A percentile compares a stretch with the other conserved stretches of the same genome.
Conservation (phyloP, 2,797 vertebrate species). For the Enteromius afrohamiltoni region DNA sequence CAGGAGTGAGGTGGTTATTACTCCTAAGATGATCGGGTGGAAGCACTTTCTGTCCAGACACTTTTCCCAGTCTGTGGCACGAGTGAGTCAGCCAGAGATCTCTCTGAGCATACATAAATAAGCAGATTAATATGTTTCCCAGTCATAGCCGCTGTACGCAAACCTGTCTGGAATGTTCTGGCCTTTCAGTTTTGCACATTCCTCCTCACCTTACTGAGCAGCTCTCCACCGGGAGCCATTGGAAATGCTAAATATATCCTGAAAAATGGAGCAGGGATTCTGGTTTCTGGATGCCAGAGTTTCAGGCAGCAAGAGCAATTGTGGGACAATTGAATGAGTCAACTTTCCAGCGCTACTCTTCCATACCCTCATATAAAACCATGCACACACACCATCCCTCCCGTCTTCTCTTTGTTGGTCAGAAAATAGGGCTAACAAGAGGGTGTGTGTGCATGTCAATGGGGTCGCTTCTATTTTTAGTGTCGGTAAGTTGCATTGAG, state of each 20-base stretch:
- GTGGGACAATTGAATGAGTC: conserved; percentile 51
- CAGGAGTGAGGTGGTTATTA: conserved; percentile 48
- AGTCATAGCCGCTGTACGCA: conserved; percentile 36
- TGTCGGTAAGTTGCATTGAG: conserved; percentile 38
- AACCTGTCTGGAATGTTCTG: conserved; percentile 49
- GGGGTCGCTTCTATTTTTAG: conserved; percentile 53
- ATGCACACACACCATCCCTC: conserved; percentile 23
- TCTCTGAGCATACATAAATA: conserved; percentile 52
- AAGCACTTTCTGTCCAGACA: conserved; percentile 49
- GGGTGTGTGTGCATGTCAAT: conserved; percentile 51
- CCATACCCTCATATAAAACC: conserved; percentile 28
- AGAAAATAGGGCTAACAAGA: conserved; percentile 58
- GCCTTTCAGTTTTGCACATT: neutral
- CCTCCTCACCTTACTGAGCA: neutral
- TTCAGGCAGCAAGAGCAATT: conserved; percentile 42
- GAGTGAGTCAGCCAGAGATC: conserved; percentile 55
- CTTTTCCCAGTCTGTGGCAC: conserved; percentile 49
- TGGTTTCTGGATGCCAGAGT: conserved; percentile 35
- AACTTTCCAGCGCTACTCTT: conserved; percentile 39
- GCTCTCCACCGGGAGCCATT: conserved; percentile 21
- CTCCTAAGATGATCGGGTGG: conserved; percentile 50
- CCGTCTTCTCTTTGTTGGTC: conserved; percentile 56
- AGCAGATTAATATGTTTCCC: conserved; percentile 53
- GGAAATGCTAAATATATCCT: conserved; percentile 53
- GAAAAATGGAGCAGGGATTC: conserved; percentile 31